A percentile compares a stretch with the other conserved stretches of the same genome.
Evolutionary conservation across 2,113 vertebrate species (phyloP).

Genomic region (Coracopsis vasa): DNA sequence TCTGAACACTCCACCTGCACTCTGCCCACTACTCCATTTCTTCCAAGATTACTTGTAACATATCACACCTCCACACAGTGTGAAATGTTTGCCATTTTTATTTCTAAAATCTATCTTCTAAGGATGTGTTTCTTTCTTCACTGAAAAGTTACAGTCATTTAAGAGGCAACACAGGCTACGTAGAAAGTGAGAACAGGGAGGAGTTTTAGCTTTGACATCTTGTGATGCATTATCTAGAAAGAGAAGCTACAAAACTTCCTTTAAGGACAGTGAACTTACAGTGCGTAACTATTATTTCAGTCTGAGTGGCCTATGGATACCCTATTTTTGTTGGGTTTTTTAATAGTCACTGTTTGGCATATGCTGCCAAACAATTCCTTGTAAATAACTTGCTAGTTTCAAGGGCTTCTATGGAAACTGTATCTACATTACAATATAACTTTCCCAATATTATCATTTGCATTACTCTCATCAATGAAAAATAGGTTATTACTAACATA

Average conservation of each 20-base stretch:
- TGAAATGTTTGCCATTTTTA: constrained; percentile 44
- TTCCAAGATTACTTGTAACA: constrained; percentile 38
- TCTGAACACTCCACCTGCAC: constrained; percentile 46
- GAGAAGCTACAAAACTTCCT: background rate
- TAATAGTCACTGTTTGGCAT: background rate
- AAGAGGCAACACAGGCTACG: background rate
- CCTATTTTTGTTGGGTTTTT: fast-evolving
- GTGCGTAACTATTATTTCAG: background rate
- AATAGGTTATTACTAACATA: background rate
- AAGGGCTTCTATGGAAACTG: background rate
- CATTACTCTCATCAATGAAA: background rate
- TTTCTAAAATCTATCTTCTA: background rate
- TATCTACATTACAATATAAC: background rate
- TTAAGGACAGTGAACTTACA: background rate
- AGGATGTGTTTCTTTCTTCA: background rate
- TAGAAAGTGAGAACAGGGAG: background rate
- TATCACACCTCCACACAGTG: constrained; percentile 25
- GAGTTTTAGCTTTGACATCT: background rate
- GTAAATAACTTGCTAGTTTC: background rate
- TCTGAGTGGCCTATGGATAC: background rate
- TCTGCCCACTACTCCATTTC: constrained; percentile 38
- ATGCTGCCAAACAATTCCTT: background rate
- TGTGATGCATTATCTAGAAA: background rate
- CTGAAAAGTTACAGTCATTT: background rate
- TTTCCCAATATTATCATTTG: background rate